Evolutionary conservation across 2,113 vertebrate genomes (phyloP), one percentile per base, ranked within the genome.

Genomic region (Spizaetus ornatus): DNA sequence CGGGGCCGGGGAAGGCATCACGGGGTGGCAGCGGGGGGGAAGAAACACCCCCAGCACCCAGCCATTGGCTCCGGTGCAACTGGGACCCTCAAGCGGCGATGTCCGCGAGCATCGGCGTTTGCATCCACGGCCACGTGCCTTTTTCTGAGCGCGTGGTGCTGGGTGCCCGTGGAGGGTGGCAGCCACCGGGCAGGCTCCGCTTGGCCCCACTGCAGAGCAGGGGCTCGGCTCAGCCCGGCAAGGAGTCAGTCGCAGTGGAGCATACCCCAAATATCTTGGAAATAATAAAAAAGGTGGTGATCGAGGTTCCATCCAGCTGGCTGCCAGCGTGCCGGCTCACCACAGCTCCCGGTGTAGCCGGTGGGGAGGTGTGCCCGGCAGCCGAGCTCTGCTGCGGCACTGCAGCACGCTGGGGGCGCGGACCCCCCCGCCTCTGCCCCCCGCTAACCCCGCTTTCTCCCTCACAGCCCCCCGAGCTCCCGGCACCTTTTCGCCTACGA

Each of bases 381-480:
- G 65, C 29, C 2, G 6, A 10, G 83, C 32, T 22, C 62, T 10
- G 45, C 66, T 11, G 56, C 26, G 8, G 21, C 36, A 29, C 45
- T 34, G 43, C 15, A 63, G 65, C 27, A 0, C 4, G 77, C 56
- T 62, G 62, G 47, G 40, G 36, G 17, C 80, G 4, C 0, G 19
- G 69, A 84, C 19, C 40, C 36, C 43, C n/a, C 7, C 21, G 10
- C 2, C 4, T 29, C 1, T 16, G 45, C 32, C 71, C 32, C 45
- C 10, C 26, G 0, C 20, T 70, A 38, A 73, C 31, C 79, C 32
- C 31, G 0, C 81, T 63, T 43, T 98, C 90, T 96, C 86, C 78
- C 42, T 3, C 90, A 5, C 98, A 99, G 99, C 97, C 99, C 99
- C 55, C 96, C 98, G 27, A 96, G 97, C 81, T 98, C 98, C 95